phyloP scores from a whole-genome alignment of 1,140 invertebrate genomes.

The Saxidomus purpurata region DNA sequence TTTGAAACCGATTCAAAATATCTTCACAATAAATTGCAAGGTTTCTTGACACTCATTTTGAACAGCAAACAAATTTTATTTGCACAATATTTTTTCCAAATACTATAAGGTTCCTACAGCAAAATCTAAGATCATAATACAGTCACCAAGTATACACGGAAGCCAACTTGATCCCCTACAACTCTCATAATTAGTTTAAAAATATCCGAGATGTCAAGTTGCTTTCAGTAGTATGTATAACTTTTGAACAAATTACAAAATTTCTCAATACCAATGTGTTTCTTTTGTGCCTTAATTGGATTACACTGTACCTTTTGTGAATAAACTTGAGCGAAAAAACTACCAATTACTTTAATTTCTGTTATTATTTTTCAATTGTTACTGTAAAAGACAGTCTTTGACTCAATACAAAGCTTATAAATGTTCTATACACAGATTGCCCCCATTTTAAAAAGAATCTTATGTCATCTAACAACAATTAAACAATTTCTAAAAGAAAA shows the following conservation, averaged over 20 bases:
- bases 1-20: neutral
- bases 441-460: neutral
- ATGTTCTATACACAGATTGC: neutral
- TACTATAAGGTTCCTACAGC: neutral
- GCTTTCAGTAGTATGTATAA: neutral
- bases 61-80: constrained; percentile 24
- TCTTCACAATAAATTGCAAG: neutral
- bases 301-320: neutral
- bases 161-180: neutral
- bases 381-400: neutral
- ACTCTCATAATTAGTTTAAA: neutral
- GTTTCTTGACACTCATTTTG: neutral
- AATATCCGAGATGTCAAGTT: neutral
- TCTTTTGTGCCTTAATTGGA: neutral
- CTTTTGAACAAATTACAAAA: neutral
- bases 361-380: neutral
- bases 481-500: neutral
- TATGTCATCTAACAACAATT: constrained; percentile 3
- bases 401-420: neutral
- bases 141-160: neutral
- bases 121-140: neutral
- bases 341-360: neutral
- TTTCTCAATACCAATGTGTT: neutral
- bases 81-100: constrained; percentile 13
- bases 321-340: neutral